Evolutionary conservation across 2,888 invertebrate species (phyloP).

Genomic region (Pristionchus maxplancki): DNA sequence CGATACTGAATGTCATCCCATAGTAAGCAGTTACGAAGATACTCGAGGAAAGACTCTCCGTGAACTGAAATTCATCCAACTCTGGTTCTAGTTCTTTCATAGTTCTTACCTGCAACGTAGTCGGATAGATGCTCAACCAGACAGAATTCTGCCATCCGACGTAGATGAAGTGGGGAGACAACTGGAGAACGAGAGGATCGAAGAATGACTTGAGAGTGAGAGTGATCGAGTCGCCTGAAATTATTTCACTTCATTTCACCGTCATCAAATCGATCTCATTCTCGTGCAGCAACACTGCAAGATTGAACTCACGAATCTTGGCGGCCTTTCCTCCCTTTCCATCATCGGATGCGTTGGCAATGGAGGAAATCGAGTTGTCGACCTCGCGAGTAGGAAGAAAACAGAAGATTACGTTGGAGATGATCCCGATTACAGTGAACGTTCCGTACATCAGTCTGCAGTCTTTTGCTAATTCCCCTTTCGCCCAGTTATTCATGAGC

Average conservation of each 20-base stretch:
- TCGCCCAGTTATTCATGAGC: too few species aligned
- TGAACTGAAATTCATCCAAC: not conserved
- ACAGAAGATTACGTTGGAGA: conserved; percentile 40
- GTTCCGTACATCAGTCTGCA: conserved; percentile 41
- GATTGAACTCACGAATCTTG: not conserved
- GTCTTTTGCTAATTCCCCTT: too few species aligned
- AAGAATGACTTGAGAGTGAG: not conserved
- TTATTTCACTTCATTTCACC: too few species aligned
- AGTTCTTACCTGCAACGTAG: conserved; percentile 53
- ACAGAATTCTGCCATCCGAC: conserved; percentile 63
- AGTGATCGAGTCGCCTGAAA: conserved; percentile 35
- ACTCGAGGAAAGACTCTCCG: conserved; percentile 1
- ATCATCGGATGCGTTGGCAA: conserved; percentile 8
- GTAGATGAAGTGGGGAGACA: conserved; percentile 65
- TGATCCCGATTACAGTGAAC: not conserved
- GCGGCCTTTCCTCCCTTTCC: not conserved
- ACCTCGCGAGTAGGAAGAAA: conserved; percentile 27
- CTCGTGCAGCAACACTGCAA: too few species aligned
- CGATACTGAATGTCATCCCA: conserved; percentile 36
- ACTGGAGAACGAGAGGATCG: conserved; percentile 55
- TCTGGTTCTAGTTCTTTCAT: too few species aligned
- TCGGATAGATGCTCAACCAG: conserved; percentile 64
- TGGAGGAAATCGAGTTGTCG: conserved; percentile 5
- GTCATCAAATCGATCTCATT: too few species aligned
- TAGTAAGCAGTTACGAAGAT: not conserved